Conservation (phyloP, 2,888 invertebrate genomes). For the Thymelicus sylvestris region DNA sequence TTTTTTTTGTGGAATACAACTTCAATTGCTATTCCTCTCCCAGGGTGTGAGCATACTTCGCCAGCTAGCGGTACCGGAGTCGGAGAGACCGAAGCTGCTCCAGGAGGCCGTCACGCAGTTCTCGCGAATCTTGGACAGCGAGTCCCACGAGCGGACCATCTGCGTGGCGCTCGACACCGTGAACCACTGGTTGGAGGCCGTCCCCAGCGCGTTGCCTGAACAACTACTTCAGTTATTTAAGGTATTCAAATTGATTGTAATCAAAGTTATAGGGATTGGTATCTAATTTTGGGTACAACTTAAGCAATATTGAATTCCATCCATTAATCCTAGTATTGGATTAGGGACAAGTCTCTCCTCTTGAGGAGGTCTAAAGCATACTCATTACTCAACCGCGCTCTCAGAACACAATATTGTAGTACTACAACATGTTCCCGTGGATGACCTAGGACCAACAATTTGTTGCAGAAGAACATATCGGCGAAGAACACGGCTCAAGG, state of each 20-base stretch:
- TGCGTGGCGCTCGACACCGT: constrained; percentile 92
- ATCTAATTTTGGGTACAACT: too few species aligned
- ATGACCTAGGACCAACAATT: too few species aligned
- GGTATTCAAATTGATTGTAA: constrained; percentile 58
- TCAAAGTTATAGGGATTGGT: too few species aligned
- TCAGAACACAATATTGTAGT: too few species aligned
- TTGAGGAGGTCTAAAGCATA: too few species aligned
- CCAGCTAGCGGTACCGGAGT: constrained; percentile 86
- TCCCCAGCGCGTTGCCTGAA: constrained; percentile 80
- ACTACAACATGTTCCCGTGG: too few species aligned
- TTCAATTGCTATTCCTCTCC: not conserved
- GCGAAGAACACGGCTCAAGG: constrained; percentile 91
- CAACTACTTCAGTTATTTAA: constrained; percentile 86
- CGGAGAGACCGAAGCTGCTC: constrained; percentile 84
- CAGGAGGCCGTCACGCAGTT: constrained; percentile 86
- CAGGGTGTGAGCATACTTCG: constrained; percentile 65
- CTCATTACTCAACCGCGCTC: too few species aligned
- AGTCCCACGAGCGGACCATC: constrained; percentile 96
- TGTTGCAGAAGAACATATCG: constrained; percentile 87
- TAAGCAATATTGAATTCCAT: too few species aligned
- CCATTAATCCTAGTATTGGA: too few species aligned
- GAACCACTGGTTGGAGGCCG: constrained; percentile 88
- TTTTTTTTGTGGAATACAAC: not conserved
- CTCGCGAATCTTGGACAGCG: constrained; percentile 91
- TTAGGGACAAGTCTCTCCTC: too few species aligned